Base-by-base conservation (phyloP, 37 sponge, comb jelly and placozoan species). In the Mnemiopsis leidyi region DNA sequence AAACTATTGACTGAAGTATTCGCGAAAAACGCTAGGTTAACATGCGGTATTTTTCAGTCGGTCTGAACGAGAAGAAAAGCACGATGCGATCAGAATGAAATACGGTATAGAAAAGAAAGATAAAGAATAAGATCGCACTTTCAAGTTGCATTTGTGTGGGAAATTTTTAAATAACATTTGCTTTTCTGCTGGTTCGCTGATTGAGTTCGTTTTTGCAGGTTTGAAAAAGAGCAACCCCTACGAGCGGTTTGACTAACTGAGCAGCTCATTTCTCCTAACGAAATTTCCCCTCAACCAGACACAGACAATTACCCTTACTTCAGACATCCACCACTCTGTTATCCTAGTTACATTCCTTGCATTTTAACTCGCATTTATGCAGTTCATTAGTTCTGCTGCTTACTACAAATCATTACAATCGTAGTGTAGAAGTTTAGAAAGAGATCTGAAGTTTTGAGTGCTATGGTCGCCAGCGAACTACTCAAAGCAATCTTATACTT, bases 41-140 rank as follows among this genome's bases (percentile, higher is more conserved):
- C n/a, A n/a, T n/a, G n/a, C n/a, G n/a, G n/a, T n/a, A 61, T 18
- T 28, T 69, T 69, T 69, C 73, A 69, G 35, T 31, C 35, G 82
- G 36, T 34, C 35, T 18, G 82, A 79, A 9, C 35, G 82, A 79
- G 36, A 79, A 35, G 82, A 32, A 36, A 30, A 79, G 29, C 35
- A 79, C 29, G 82, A 79, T 79, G 82, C 82, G 23, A 79, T 79
- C 21, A 23, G 82, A 9, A 32, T 36, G 82, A 79, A 79, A 79
- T 79, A 79, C 37, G 82, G 82, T 79, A 33, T 1, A n/a, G 3
- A n/a, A 28, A 5, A 13, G 5, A 29, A 71, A 23, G 75, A 71
- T 23, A 29, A 23, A 71, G 25, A 29, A 29, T 23, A 23, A 5
- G n/a, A 29, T 71, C 2, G 30, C 5, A 28, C 30, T 29, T 71